Percentiles rank a stretch among this genome's conserved stretches.
Conservation (phyloP, 2,797 vertebrate genomes). For the Anas acuta region DNA sequence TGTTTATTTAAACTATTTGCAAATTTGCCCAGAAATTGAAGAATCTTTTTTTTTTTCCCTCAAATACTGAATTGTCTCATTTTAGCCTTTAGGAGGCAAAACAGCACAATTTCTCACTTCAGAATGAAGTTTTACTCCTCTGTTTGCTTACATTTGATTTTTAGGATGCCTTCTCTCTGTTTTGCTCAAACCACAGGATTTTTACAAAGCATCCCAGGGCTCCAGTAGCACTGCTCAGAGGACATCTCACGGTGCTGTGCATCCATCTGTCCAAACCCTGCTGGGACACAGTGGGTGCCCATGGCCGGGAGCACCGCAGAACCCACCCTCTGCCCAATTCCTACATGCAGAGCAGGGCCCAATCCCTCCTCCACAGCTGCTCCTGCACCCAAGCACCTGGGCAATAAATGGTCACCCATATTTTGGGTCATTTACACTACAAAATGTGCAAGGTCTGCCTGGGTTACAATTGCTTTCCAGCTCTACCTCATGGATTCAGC, state of each 20-base stretch:
- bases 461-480: background rate
- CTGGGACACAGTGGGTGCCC: background rate
- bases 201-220: too few relatives aligned
- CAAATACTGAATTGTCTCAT: background rate
- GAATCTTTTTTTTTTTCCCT: background rate
- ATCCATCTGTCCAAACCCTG: background rate
- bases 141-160: background rate
- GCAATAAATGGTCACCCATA: background rate
- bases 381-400: background rate
- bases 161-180: background rate
- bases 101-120: conserved; percentile 27
- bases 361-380: background rate
- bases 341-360: rapidly evolving
- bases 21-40: conserved; percentile 52
- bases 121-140: background rate
- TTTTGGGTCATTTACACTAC: background rate
- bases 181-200: background rate
- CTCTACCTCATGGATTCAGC: background rate
- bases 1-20: conserved; percentile 12
- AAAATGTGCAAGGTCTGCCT: background rate
- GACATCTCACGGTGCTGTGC: background rate
- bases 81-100: conserved; percentile 68
- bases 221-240: background rate
- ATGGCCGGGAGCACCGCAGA: rapidly evolving
- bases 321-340: background rate